phyloP scores from a whole-genome alignment of 2,888 invertebrate species.

The Microplitis manilae region DNA sequence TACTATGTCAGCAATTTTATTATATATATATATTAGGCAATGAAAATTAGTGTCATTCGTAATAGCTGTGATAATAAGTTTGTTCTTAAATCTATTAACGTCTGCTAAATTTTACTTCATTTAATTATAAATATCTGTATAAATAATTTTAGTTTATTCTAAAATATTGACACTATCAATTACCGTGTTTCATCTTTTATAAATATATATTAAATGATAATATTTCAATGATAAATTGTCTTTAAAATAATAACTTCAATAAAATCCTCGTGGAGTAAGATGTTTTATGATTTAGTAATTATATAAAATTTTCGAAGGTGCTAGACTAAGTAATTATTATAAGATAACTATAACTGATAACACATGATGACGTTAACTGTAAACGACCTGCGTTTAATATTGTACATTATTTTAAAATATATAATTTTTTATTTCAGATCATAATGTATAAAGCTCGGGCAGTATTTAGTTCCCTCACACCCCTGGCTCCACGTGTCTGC shows the following conservation, averaged over 20 bases:
- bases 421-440: constrained; percentile 55
- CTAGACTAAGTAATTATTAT: neutral
- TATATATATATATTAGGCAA: neutral
- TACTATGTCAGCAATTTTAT: neutral
- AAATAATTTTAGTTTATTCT: neutral
- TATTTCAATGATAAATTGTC: neutral
- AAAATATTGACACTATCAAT: no score
- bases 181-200: no score
- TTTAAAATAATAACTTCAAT: neutral
- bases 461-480: constrained; percentile 79
- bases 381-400: neutral
- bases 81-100: neutral
- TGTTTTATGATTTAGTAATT: neutral
- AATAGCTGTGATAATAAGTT: neutral
- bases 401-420: neutral
- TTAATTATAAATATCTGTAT: neutral
- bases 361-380: neutral
- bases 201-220: no score
- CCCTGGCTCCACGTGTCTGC: constrained; percentile 76
- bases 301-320: neutral
- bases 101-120: neutral
- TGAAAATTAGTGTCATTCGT: neutral
- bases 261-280: neutral
- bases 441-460: constrained; percentile 88
- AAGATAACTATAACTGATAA: neutral